Evolutionary conservation across 2,888 invertebrate species (phyloP), one percentile per base, ranked within the genome.

Genomic region (Altica lythri): DNA sequence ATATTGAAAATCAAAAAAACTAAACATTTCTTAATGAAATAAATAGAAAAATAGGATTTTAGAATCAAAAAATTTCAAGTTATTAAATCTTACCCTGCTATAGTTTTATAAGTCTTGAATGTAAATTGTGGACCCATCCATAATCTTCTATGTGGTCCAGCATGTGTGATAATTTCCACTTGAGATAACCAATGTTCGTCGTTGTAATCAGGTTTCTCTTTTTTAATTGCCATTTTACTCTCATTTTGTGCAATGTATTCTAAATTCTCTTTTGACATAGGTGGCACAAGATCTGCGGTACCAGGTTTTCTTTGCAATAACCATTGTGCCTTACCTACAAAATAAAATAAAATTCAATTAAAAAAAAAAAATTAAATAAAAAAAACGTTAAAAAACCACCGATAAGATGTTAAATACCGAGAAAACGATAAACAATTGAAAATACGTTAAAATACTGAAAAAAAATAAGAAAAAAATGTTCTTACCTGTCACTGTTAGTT

Each of bases 91-190:
- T 71, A 89, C 90, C 90, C 89, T 68, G 85, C 86, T 44, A 81
- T 80, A 53, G 85, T 83, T 68, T 88, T 90, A 73, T 92, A 94
- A 6, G 93, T 93, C 79, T 95, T 96, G 78, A 99, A 98, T 18
- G 92, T 89, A 76, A 98, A 98, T 79, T 99, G 98, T n/a, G 99
- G 99, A 6, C 98, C 98, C 95, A 98, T 97, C 98, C 99, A 99
- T 16, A 99, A 83, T 14, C 94, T 82, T 37, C 92, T 85, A 75
- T 95, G 95, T 5, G 98, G 98, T 12, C 96, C 97, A 2, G 92
- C 91, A 78, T 98, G 97, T 2, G 97, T 97, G 64, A 93, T 88
- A 57, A 97, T 97, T 81, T 98, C 98, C 48, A 98, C 96, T 80
- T 97, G 95, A 49, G 95, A 91, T 64, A 95, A 78, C 96, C 96